Evolutionary conservation across 2,888 invertebrate species (phyloP).

Genomic region (Erebia palarica): DNA sequence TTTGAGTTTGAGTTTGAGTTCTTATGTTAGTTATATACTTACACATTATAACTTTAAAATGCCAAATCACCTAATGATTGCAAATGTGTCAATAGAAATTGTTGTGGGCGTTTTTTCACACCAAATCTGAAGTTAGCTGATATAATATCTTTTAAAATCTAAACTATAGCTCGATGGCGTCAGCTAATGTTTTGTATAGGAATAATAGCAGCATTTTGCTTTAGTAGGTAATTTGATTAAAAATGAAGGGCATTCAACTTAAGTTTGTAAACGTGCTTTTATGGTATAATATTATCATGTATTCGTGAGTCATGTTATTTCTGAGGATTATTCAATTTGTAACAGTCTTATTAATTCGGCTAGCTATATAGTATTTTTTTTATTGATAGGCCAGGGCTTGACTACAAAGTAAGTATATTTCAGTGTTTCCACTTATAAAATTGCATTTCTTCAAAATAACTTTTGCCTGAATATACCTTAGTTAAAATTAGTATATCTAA

Average conservation of each 20-base stretch:
- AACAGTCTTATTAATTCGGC: background rate
- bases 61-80: too few species aligned
- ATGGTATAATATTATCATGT: background rate
- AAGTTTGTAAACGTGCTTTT: background rate
- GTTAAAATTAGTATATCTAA: too few species aligned
- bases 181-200: background rate
- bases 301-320: background rate
- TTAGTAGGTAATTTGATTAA: constrained; percentile 11
- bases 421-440: too few species aligned
- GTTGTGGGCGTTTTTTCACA: background rate
- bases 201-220: background rate
- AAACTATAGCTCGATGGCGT: background rate
- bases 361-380: too few species aligned
- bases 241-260: background rate
- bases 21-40: too few species aligned
- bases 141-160: background rate
- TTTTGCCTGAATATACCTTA: too few species aligned
- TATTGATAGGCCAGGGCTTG: too few species aligned
- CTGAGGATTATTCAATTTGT: background rate
- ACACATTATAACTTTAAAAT: too few species aligned
- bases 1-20: too few species aligned
- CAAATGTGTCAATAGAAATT: too few species aligned
- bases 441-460: too few species aligned
- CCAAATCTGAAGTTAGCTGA: background rate
- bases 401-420: too few species aligned